A percentile compares a stretch with the other conserved stretches of the same genome.
Evolutionary conservation across 1,140 invertebrate species (phyloP).

Genomic region (Capitella teleta): DNA sequence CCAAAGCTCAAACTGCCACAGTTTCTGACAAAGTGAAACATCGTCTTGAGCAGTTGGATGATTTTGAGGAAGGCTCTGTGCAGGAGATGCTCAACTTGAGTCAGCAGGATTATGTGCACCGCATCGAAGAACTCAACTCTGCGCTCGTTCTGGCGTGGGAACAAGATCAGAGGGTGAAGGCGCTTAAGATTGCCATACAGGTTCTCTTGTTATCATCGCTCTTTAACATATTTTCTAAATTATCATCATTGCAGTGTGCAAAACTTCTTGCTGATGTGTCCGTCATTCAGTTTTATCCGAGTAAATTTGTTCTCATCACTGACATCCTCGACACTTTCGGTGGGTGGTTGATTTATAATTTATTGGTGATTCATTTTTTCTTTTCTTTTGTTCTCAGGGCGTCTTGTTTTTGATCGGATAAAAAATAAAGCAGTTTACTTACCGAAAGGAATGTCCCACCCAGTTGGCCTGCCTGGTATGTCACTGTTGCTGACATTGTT

Average conservation of each 20-base stretch:
- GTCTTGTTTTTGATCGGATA: slow-evolving; percentile 75
- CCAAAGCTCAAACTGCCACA: slow-evolving; percentile 37
- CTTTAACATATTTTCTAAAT: not conserved
- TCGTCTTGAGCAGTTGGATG: slow-evolving; percentile 83
- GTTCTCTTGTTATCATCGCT: slow-evolving; percentile 26
- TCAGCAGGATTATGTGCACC: slow-evolving; percentile 79
- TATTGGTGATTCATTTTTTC: not conserved
- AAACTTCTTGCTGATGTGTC: slow-evolving; percentile 79
- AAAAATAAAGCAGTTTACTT: slow-evolving; percentile 60
- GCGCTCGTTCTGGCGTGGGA: slow-evolving; percentile 83
- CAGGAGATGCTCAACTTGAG: slow-evolving; percentile 71
- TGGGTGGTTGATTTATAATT: slow-evolving; percentile 31
- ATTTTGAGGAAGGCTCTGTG: slow-evolving; percentile 75
- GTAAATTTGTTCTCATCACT: slow-evolving; percentile 91
- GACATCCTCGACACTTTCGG: slow-evolving; percentile 94
- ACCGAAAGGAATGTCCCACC: slow-evolving; percentile 44
- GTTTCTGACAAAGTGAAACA: slow-evolving; percentile 83
- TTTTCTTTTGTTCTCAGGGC: slow-evolving; percentile 17
- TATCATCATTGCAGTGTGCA: slow-evolving; percentile 57
- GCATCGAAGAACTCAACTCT: slow-evolving; percentile 79
- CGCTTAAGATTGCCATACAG: slow-evolving; percentile 89
- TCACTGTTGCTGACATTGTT: too few relatives aligned
- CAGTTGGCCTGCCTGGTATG: slow-evolving; percentile 53
- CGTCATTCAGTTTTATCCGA: slow-evolving; percentile 89
- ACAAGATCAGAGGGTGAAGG: slow-evolving; percentile 84